phyloP scores from a whole-genome alignment of 1,140 invertebrate species.

The Drosophila tropicalis region DNA sequence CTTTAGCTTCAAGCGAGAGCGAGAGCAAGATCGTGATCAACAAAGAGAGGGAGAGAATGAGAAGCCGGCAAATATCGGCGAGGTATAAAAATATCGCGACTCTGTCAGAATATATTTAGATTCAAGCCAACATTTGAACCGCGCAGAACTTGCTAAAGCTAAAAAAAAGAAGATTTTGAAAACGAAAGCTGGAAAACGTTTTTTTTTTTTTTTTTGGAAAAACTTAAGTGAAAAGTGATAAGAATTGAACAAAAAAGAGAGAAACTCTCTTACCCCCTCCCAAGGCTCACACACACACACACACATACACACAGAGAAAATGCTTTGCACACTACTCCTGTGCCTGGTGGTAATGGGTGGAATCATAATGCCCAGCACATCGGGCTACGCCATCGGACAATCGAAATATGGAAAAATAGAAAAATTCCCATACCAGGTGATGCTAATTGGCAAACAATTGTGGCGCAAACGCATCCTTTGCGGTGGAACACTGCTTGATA shows the following conservation, averaged over 20 bases:
- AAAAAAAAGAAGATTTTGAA: conserved; percentile 27
- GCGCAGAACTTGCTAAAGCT: conserved; percentile 60
- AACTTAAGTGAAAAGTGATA: conserved; percentile 3
- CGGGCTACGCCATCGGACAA: conserved; percentile 70
- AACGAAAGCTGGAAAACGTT: conserved; percentile 1
- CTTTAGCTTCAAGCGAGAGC: background rate
- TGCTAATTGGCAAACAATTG: conserved; percentile 80
- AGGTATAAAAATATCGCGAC: conserved; percentile 79
- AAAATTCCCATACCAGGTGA: conserved; percentile 82
- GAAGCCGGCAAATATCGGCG: conserved; percentile 47
- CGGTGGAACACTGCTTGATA: conserved; percentile 89
- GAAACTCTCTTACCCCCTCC: background rate
- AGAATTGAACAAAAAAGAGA: background rate
- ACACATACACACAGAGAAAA: conserved; percentile 25
- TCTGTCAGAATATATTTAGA: conserved; percentile 81
- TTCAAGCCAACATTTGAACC: conserved; percentile 69
- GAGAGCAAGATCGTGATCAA: background rate
- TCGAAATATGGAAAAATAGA: conserved; percentile 76
- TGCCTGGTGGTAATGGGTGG: conserved; percentile 28
- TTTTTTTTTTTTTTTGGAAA: background rate
- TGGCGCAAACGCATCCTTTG: conserved; percentile 85
- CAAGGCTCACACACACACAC: background rate
- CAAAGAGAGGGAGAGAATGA: conserved; percentile 7
- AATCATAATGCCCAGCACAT: conserved; percentile 35
- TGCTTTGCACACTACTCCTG: conserved; percentile 39